phyloP scores from a whole-genome alignment of 2,888 invertebrate genomes.

The Drosophila formosana region DNA sequence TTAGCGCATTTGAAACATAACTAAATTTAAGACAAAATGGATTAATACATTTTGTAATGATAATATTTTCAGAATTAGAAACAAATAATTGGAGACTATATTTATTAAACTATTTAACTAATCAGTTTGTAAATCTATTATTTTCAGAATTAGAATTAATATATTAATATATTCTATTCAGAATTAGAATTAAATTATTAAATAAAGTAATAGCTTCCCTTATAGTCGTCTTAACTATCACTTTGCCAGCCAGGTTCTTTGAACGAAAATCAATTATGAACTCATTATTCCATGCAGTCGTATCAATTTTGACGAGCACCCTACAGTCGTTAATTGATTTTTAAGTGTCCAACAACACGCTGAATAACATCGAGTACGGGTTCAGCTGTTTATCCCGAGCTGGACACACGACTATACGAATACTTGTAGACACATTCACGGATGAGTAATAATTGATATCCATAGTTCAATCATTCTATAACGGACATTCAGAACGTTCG shows the following conservation, averaged over 20 bases:
- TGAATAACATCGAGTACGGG: constrained; percentile 15
- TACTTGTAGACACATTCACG: constrained; percentile 14
- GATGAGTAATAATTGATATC: constrained; percentile 14
- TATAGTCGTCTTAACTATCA: no score
- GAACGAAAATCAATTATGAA: constrained; percentile 42
- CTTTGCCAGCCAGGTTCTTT: not conserved
- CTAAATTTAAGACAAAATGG: no score
- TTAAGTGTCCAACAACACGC: constrained; percentile 60
- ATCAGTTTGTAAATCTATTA: no score
- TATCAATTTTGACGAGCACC: constrained; percentile 34
- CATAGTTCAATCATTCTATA: not conserved
- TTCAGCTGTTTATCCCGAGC: constrained; percentile 11
- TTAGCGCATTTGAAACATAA: no score
- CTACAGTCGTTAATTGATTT: constrained; percentile 66
- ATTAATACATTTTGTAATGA: no score
- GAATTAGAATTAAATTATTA: no score
- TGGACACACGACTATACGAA: constrained; percentile 1
- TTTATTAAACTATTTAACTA: no score
- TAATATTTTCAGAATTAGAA: no score
- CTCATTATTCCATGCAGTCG: constrained; percentile 38
- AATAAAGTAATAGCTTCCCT: no score
- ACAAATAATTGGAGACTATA: no score
- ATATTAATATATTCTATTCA: no score
- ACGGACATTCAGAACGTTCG: not conserved
- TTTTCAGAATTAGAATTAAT: no score